These are phyloP conservation scores for Fratercula arctica DNA, from an alignment of 2,797 vertebrate genomes.

Conservation along the genomic window DNA sequence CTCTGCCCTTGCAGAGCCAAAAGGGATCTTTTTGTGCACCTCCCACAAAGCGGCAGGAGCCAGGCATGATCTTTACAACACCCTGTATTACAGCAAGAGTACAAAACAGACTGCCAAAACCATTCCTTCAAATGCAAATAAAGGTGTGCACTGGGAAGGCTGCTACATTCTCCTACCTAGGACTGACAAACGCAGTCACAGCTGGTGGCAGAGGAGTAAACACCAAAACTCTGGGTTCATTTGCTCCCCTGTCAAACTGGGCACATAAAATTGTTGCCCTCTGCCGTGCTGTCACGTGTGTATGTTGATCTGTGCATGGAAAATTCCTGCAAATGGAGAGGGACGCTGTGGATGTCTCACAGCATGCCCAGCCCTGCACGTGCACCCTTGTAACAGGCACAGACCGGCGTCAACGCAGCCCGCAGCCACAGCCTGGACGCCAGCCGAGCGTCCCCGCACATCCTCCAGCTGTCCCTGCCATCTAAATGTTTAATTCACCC, in stretches of 20 bases:
- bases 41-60: background rate
- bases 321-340: background rate
- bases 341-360: background rate
- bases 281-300: background rate
- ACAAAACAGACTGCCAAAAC: slow-evolving; percentile 31
- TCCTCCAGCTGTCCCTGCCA: background rate
- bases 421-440: background rate
- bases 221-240: background rate
- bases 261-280: background rate
- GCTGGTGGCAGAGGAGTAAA: background rate
- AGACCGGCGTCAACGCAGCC: background rate
- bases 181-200: slow-evolving; percentile 22
- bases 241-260: background rate
- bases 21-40: background rate
- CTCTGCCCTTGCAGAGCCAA: background rate
- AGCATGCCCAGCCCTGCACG: background rate
- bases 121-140: slow-evolving; percentile 4
- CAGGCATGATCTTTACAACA: background rate
- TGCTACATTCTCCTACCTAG: background rate
- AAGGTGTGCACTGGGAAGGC: background rate
- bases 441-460: background rate
- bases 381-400: background rate
- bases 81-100: background rate
- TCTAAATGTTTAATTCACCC: background rate
- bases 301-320: background rate